Percentiles rank a stretch among this genome's conserved stretches.
phyloP scores from a whole-genome alignment of 1,140 invertebrate genomes.

The Andricus grossulariae region DNA sequence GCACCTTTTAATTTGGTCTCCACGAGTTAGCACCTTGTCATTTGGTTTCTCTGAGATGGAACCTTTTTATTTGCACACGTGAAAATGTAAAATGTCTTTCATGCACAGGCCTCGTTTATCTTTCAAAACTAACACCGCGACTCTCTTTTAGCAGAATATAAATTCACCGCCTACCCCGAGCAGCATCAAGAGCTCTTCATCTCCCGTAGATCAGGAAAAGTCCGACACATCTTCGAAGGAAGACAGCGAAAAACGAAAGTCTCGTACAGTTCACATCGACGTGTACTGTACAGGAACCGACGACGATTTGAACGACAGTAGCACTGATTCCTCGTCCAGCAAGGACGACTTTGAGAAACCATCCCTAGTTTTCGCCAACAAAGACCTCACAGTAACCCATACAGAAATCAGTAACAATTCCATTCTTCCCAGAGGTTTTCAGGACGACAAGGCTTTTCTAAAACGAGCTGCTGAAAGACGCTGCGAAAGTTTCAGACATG shows the following conservation, averaged over 20 bases:
- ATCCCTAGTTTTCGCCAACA: constrained; percentile 81
- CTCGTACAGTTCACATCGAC: constrained; percentile 85
- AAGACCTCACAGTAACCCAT: constrained; percentile 79
- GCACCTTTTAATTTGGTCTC: too few relatives aligned
- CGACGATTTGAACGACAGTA: constrained; percentile 73
- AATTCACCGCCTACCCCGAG: constrained; percentile 44
- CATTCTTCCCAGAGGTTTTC: constrained; percentile 71
- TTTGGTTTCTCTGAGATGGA: too few relatives aligned
- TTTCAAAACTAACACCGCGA: neutral
- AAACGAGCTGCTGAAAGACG: constrained; percentile 50
- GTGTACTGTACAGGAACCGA: constrained; percentile 86
- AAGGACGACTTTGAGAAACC: constrained; percentile 74
- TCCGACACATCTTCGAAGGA: constrained; percentile 60
- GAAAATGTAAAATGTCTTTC: too few relatives aligned
- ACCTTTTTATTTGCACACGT: too few relatives aligned
- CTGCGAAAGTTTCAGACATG: constrained; percentile 55
- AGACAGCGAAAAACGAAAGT: constrained; percentile 75
- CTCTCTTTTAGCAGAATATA: constrained; percentile 50
- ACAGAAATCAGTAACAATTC: constrained; percentile 70
- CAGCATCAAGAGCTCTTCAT: constrained; percentile 42
- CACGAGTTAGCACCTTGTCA: too few relatives aligned
- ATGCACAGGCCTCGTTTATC: neutral
- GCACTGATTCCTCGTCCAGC: constrained; percentile 54
- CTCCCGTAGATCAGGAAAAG: constrained; percentile 45
- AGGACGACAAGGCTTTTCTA: constrained; percentile 66